phyloP scores from a whole-genome alignment of 1,140 invertebrate species.

The Papilio polytes region DNA sequence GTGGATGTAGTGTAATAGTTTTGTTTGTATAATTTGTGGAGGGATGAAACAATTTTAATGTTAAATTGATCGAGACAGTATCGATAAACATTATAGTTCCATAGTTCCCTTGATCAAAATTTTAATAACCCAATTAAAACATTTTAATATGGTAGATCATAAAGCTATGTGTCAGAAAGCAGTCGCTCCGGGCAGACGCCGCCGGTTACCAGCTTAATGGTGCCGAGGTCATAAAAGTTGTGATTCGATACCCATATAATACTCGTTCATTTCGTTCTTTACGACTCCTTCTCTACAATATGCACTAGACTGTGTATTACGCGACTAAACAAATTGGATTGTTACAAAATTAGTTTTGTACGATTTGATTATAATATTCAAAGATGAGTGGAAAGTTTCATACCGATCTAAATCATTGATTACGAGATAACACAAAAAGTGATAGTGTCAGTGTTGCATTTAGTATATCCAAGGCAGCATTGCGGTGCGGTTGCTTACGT shows the following conservation, averaged over 20 bases:
- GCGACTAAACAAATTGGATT: not conserved
- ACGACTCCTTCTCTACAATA: not conserved
- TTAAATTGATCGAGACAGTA: not conserved
- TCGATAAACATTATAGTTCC: not conserved
- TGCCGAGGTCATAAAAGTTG: slow-evolving; percentile 7
- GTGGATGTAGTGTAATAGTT: not conserved
- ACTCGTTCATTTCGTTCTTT: not conserved
- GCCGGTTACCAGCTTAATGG: slow-evolving; percentile 6
- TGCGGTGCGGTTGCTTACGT: too few relatives aligned
- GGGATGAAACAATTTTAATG: too few relatives aligned
- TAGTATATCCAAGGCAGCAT: too few relatives aligned
- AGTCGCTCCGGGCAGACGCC: not conserved
- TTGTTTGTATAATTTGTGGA: too few relatives aligned
- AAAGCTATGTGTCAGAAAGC: not conserved
- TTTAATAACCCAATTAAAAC: not conserved
- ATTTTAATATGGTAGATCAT: not conserved
- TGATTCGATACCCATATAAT: slow-evolving; percentile 15
- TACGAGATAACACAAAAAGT: too few relatives aligned
- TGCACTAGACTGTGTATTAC: not conserved
- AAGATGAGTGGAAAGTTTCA: too few relatives aligned
- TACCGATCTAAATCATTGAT: too few relatives aligned
- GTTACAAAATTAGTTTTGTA: too few relatives aligned
- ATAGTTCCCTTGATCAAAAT: slow-evolving; percentile 5
- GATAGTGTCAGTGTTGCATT: too few relatives aligned
- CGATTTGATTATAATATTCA: too few relatives aligned